Evolutionary conservation across 2,113 vertebrate genomes (phyloP), one percentile per base, ranked within the genome.

Genomic region (Gambusia affinis): DNA sequence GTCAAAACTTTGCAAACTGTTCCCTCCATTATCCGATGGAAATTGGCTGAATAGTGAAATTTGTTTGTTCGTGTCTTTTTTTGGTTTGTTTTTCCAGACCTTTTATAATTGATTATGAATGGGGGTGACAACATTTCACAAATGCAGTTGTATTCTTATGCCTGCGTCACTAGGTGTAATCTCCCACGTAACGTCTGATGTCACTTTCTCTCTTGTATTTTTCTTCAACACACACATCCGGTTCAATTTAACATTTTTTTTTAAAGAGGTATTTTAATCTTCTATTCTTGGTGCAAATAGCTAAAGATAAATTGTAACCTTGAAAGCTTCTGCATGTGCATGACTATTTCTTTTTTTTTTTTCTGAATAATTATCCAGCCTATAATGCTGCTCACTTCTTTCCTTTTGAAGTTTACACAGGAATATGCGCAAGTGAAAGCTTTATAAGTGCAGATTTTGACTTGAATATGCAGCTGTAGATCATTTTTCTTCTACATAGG

Each of bases 161-260:
- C 62, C 66, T 88, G 87, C 89, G 91, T 92, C 91, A 90, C 69
- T 76, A 69, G 83, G 71, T 87, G 86, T 79, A 89, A 88, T 42
- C 47, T 79, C 76, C 51, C 39, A 86, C 85, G 84, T 86, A 81
- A 69, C 74, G 75, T 74, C 68, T 90, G 90, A 91, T 86, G 86
- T 91, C 87, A 92, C 69, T 39, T 73, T 78, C 79, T 67, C 73
- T 60, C 24, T 30, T 42, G 47, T 47, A 27, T 30, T 37, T 62
- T 17, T 70, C 47, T 63, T 37, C 22, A 57, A 2, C 60, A 3
- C 47, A 22, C 72, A 31, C 42, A 14, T 3, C 17, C 15, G 51
- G 24, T 24, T 57, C 8, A n/a, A 10, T 42, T 42, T 42, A 2
- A 2, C 3, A 30, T 42, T 42, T 42, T 42, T 24, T 54, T 54